Percentiles rank a stretch among this genome's conserved stretches.
Evolutionary conservation across 2,797 vertebrate genomes (phyloP).

Genomic region (Aphelocoma californica): DNA sequence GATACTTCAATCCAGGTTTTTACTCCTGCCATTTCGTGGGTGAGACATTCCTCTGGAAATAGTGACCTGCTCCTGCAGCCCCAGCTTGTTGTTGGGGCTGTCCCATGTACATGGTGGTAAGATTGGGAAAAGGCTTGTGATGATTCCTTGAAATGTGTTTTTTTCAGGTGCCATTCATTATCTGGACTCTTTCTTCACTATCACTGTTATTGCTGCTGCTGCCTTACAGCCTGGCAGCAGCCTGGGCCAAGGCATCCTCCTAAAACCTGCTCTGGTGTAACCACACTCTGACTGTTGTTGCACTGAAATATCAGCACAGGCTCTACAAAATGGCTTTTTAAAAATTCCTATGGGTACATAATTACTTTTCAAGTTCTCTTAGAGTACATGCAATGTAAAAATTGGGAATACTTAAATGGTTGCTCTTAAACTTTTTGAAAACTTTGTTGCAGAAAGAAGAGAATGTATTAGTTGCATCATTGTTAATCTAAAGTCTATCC

Average conservation of each 20-base stretch:
- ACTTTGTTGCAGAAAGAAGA: background rate
- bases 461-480: background rate
- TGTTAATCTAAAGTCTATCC: background rate
- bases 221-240: background rate
- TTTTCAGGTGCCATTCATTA: background rate
- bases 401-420: constrained; percentile 6
- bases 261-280: background rate
- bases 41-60: background rate
- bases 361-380: background rate
- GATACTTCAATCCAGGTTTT: background rate
- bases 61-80: background rate
- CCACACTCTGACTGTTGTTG: background rate
- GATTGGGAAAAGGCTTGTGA: background rate
- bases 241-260: background rate
- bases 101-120: background rate
- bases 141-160: background rate
- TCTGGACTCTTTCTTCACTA: background rate
- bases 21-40: background rate
- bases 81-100: background rate
- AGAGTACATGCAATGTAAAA: background rate
- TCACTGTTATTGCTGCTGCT: background rate
- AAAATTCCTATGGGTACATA: background rate
- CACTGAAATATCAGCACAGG: background rate
- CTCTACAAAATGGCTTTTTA: background rate
- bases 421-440: background rate